Evolutionary conservation across 2,113 vertebrate species (phyloP).

Genomic region (Chloroceryle aenea): DNA sequence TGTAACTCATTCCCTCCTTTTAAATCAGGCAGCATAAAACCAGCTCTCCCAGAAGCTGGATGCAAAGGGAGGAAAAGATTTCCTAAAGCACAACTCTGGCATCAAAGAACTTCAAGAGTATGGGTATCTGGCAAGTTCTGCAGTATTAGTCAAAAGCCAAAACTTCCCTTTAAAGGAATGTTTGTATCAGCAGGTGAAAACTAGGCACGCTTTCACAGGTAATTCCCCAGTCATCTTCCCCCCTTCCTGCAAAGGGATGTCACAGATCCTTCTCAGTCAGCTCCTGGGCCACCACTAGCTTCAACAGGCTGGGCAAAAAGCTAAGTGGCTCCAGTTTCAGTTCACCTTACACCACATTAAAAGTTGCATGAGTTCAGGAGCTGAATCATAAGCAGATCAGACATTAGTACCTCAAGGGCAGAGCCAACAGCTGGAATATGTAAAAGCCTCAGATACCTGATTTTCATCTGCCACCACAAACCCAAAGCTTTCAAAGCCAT

Average conservation of each 20-base stretch:
- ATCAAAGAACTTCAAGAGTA: background rate
- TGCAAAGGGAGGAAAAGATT: background rate
- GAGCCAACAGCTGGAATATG: background rate
- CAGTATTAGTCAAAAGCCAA: background rate
- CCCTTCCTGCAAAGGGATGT: background rate
- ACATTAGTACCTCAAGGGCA: background rate
- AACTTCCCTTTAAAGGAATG: background rate
- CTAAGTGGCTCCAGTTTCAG: background rate
- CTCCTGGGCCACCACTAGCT: background rate
- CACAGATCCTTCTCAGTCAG: background rate
- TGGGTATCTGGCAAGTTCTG: background rate
- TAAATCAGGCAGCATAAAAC: background rate
- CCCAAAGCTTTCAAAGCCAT: background rate
- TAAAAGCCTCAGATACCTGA: background rate
- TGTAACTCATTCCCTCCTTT: constrained; percentile 3
- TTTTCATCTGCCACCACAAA: background rate
- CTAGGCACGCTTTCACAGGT: background rate
- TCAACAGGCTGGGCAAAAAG: background rate
- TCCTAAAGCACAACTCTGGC: background rate
- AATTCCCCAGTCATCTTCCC: background rate
- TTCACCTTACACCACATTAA: background rate
- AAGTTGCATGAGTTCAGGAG: background rate
- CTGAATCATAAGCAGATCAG: background rate
- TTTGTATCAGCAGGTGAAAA: background rate
- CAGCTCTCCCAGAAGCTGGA: background rate